A percentile compares a stretch with the other conserved stretches of the same genome.
Conservation (phyloP, 2,797 vertebrate species). For the Gambusia yucatana region DNA sequence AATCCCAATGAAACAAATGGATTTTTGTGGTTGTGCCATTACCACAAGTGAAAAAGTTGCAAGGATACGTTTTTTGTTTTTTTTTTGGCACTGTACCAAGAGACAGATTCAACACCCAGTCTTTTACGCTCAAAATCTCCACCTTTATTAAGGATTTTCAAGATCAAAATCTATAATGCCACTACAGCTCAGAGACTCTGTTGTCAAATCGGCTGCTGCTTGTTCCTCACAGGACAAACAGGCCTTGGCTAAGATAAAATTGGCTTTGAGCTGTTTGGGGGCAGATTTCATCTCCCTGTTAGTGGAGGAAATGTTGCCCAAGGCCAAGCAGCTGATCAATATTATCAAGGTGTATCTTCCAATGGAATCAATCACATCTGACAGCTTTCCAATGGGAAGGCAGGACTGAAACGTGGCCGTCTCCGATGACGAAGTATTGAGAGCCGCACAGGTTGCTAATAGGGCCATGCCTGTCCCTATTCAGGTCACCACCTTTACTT, state of each 20-base stretch:
- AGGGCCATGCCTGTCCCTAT: conserved; percentile 29
- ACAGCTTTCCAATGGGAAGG: conserved; percentile 60
- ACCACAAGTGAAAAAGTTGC: neutral
- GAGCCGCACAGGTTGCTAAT: conserved; percentile 41
- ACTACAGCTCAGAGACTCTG: conserved; percentile 11
- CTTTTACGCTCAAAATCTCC: conserved; percentile 4
- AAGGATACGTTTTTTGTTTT: neutral
- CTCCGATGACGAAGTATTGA: conserved; percentile 49
- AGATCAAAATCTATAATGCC: conserved; percentile 15
- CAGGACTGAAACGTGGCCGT: conserved; percentile 58
- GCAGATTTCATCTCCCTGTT: conserved; percentile 70
- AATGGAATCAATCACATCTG: conserved; percentile 74
- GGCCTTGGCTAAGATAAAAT: conserved; percentile 57
- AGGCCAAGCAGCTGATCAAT: conserved; percentile 66
- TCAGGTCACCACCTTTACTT: conserved; percentile 11
- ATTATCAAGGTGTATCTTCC: conserved; percentile 76
- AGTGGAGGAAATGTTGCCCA: conserved; percentile 59
- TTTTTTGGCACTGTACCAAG: neutral
- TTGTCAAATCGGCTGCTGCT: conserved; percentile 57
- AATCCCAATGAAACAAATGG: neutral
- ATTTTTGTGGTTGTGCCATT: neutral
- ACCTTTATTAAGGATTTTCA: conserved; percentile 6
- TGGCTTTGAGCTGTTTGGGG: conserved; percentile 65
- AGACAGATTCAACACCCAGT: conserved; percentile 3
- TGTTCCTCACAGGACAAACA: conserved; percentile 63